Evolutionary conservation across 2,888 invertebrate genomes (phyloP).

Genomic region (Drosophila affinis): DNA sequence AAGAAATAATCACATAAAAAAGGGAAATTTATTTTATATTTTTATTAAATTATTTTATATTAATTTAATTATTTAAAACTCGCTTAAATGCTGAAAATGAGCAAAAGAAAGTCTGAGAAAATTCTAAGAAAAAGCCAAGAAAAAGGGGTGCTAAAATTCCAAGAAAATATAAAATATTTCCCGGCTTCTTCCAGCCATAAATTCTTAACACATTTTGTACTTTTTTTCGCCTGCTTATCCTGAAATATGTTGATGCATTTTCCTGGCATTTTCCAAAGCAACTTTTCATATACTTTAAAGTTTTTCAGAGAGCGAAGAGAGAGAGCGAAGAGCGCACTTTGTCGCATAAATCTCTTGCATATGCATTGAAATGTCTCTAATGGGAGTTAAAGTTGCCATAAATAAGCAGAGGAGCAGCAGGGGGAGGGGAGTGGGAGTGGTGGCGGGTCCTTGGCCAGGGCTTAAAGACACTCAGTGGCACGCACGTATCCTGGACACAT

Average conservation of each 20-base stretch:
- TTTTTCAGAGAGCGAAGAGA: not conserved
- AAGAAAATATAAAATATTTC: not conserved
- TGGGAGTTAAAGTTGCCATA: conserved; percentile 81
- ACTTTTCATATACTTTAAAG: not conserved
- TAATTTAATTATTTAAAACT: too few relatives aligned
- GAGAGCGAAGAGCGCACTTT: conserved; percentile 18
- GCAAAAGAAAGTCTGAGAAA: not conserved
- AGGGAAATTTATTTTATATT: fast-evolving
- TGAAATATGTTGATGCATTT: not conserved
- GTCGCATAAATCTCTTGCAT: conserved; percentile 61
- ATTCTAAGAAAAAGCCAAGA: not conserved
- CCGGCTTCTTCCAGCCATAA: not conserved
- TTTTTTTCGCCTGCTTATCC: not conserved
- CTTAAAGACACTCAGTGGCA: conserved; percentile 38
- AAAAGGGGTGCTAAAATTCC: not conserved
- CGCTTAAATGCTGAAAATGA: too few relatives aligned
- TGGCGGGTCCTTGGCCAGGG: not conserved
- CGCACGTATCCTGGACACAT: conserved; percentile 66
- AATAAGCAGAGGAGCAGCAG: conserved; percentile 63
- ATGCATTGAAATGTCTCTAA: conserved; percentile 80
- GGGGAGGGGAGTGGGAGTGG: not conserved
- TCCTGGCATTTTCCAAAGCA: not conserved
- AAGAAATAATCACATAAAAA: not conserved
- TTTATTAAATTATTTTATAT: not conserved
- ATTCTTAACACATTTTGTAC: not conserved